Evolutionary conservation across 2,797 vertebrate species (phyloP), one percentile per base, ranked within the genome.

Genomic region (Fundulus diaphanus): DNA sequence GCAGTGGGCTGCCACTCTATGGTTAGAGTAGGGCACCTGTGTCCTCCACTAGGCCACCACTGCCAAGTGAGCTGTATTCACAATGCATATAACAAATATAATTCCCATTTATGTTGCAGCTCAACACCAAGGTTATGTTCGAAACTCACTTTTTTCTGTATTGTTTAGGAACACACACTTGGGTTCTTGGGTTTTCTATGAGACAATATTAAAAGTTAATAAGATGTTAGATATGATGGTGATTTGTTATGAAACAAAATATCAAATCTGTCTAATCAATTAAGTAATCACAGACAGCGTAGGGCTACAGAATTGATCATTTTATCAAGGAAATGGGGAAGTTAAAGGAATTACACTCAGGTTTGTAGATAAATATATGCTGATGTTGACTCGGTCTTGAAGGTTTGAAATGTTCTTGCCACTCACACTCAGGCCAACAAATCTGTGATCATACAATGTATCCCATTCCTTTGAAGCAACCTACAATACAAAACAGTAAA

Each of bases 301-400:
- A 33, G 35, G 8, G 6, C 20, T 24, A 35, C 0, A 7, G 44
- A 75, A 46, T 1, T 9, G n/a, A n/a, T n/a, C 49, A 27, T 3
- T 27, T 54, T 12, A 27, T 27, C 27, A 27, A 27, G 52, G 11
- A 27, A 54, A 13, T 54, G 15, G 27, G 11, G 24, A 12, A 27
- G 5, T n/a, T n/a, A 40, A 40, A 27, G 13, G n/a, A 13, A 5
- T 27, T 88, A 91, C 90, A 12, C 74, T 52, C 27, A 70, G 5
- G 0, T 0, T 0, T 0, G 0, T 3, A 1, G 63, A 35, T 0
- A 89, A 0, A 1, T 33, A 56, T 11, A 89, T 31, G 5, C 84
- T 88, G 79, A 92, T 92, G 72, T 81, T 90, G 73, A 93, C 73
- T 16, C 0, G 46, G 31, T 90, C 67, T 7, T 35, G 22, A 1